Percentiles rank a stretch among this genome's conserved stretches.
These are phyloP conservation scores for Scrobipalpa atriplicella DNA, from an alignment of 2,888 invertebrate species.

Conservation along the genomic window DNA sequence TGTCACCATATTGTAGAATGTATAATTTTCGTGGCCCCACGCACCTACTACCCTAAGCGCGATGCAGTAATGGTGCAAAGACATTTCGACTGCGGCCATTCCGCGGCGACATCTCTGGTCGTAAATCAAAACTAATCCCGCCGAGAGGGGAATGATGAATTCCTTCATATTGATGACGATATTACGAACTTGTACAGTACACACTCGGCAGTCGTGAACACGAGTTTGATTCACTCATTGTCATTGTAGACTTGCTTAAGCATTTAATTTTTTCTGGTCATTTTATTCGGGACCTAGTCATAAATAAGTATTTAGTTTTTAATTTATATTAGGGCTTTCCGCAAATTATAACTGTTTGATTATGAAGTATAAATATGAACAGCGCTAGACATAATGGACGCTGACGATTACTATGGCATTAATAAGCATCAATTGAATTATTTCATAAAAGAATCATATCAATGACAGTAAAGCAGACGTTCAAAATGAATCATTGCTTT, in stretches of 20 bases:
- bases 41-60: constrained; percentile 53
- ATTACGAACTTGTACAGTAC: constrained; percentile 6
- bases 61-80: constrained; percentile 57
- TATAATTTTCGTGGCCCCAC: constrained; percentile 46
- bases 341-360: too few species aligned
- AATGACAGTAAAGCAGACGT: neutral
- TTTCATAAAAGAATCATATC: too few species aligned
- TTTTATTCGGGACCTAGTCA: too few species aligned
- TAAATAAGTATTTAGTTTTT: neutral
- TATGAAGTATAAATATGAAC: too few species aligned
- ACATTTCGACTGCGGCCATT: constrained; percentile 45
- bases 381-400: neutral
- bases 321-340: too few species aligned
- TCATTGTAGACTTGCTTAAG: too few species aligned
- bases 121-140: constrained; percentile 76
- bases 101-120: constrained; percentile 47
- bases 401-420: constrained; percentile 31
- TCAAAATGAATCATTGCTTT: neutral
- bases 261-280: too few species aligned
- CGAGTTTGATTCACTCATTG: too few species aligned
- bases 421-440: too few species aligned
- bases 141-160: constrained; percentile 37
- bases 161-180: constrained; percentile 33
- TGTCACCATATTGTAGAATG: neutral
- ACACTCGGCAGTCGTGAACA: too few species aligned